Percentiles rank a stretch among this genome's conserved stretches.
phyloP scores from a whole-genome alignment of 2,888 invertebrate genomes.

The Tenthredo scrophulariae region DNA sequence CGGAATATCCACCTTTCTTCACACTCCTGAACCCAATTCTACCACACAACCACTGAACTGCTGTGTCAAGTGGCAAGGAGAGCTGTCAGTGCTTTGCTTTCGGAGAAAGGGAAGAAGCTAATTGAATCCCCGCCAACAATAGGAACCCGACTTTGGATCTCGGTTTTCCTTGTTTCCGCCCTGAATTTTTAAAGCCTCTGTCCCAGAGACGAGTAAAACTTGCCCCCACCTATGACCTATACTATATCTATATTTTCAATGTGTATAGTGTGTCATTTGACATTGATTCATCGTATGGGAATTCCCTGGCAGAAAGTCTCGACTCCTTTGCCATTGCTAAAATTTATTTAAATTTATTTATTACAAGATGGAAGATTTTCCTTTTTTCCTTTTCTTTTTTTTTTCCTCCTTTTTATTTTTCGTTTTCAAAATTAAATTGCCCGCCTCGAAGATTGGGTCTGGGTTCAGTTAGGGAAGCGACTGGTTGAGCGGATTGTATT shows the following conservation, averaged over 20 bases:
- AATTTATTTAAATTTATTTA: conserved; percentile 14
- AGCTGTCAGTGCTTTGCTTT: conserved; percentile 12
- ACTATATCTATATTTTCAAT: not conserved
- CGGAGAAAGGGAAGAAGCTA: conserved; percentile 36
- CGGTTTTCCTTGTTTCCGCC: not conserved
- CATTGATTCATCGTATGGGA: not conserved
- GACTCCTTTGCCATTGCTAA: not conserved
- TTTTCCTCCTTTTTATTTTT: not conserved
- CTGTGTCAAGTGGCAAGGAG: conserved; percentile 44
- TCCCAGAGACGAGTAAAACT: not conserved
- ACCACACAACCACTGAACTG: not conserved
- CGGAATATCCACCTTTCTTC: not conserved
- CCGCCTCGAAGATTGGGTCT: not conserved
- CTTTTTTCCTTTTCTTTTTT: not conserved
- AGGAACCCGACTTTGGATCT: conserved; percentile 29
- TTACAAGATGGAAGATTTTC: not conserved
- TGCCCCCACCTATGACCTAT: not conserved
- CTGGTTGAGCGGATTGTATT: conserved; percentile 1
- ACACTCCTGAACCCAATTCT: not conserved
- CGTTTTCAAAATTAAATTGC: not conserved
- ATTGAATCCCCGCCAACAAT: conserved; percentile 49
- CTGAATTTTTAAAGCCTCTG: conserved; percentile 24
- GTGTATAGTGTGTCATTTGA: not conserved
- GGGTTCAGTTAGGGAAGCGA: not conserved
- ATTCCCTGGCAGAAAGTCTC: not conserved